Base-by-base conservation (phyloP, 1,140 invertebrate species). In the Lepidurus apus region DNA sequence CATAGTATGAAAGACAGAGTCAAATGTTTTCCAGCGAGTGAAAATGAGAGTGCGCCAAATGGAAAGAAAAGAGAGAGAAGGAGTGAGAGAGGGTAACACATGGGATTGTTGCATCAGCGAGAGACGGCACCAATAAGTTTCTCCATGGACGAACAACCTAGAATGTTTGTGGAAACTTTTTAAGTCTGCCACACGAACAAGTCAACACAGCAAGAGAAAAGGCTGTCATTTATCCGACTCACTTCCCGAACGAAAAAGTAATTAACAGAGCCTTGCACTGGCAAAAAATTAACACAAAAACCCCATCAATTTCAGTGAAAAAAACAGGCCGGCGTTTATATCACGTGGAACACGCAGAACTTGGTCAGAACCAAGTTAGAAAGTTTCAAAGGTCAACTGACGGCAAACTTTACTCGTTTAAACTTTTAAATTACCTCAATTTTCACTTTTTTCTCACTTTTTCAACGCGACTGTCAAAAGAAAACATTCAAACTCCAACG, bases 1-100 rank as follows among this genome's bases (percentile, higher is more conserved):
- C 34, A 34, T 34, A 80, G 74, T 79, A 65, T 42, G 26, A 73
- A 74, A 74, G 79, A 77, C 78, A 75, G 74, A 75, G 76, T 78
- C 73, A 74, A 45, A 77, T 77, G 75, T 75, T 80, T 77, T 76
- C 80, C n/a, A 77, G 80, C 77, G 73, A 79, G 44, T 79, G 73
- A 43, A 79, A 79, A 73, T 80, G 77, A 78, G 45, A 80, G 80
- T 79, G 43, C 78, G 78, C 79, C 74, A 73, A 44, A 65, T 78
- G 43, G 80, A 78, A 43, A 77, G 24, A 45, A 75, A 74, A 73
- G 76, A 78, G 65, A 77, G 73, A 78, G 78, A 77, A 73, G 78
- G 78, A 78, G 76, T 79, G 76, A 73, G 76, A 79, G 65, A 78
- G 75, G 74, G 77, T n/a, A 26, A 45, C 53, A 75, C 47, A 79